phyloP scores from a whole-genome alignment of 2,797 vertebrate species.

The Poeciliopsis gracilis region DNA sequence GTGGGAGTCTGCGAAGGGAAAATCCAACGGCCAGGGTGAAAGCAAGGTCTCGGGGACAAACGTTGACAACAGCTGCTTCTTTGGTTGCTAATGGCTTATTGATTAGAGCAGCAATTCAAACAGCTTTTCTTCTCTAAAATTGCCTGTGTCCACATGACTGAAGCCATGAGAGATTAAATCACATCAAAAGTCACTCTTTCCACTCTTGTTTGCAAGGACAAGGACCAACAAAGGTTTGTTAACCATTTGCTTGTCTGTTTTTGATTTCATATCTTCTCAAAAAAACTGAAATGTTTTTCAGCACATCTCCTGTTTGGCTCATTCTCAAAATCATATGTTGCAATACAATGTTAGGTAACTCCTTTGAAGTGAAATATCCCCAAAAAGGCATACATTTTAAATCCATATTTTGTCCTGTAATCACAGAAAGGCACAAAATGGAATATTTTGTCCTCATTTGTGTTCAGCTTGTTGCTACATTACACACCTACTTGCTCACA shows the following conservation, averaged over 20 bases:
- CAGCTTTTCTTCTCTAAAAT: slow-evolving; percentile 40
- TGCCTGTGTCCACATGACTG: slow-evolving; percentile 30
- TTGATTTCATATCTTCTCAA: neutral
- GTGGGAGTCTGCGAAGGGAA: slow-evolving; percentile 63
- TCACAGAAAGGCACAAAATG: neutral
- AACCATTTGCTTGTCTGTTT: slow-evolving; percentile 6
- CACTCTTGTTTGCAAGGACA: slow-evolving; percentile 48
- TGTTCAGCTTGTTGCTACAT: slow-evolving; percentile 34
- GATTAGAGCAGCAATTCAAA: slow-evolving; percentile 61
- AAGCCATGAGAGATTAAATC: slow-evolving; percentile 41
- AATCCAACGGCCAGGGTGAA: slow-evolving; percentile 39
- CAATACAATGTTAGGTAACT: neutral
- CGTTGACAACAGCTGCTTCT: slow-evolving; percentile 61
- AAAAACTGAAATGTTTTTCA: neutral
- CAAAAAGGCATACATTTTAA: neutral
- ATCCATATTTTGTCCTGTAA: neutral
- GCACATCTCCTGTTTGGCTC: neutral
- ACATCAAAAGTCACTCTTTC: slow-evolving; percentile 67
- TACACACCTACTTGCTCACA: slow-evolving; percentile 44
- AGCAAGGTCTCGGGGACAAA: slow-evolving; percentile 56
- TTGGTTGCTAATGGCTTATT: slow-evolving; percentile 83
- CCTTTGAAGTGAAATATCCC: neutral
- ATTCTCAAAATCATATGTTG: neutral
- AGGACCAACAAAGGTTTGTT: slow-evolving; percentile 47
- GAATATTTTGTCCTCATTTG: neutral